These are phyloP conservation scores for Chloropsis hardwickii DNA, from an alignment of 2,113 vertebrate genomes.

Conservation along the genomic window DNA sequence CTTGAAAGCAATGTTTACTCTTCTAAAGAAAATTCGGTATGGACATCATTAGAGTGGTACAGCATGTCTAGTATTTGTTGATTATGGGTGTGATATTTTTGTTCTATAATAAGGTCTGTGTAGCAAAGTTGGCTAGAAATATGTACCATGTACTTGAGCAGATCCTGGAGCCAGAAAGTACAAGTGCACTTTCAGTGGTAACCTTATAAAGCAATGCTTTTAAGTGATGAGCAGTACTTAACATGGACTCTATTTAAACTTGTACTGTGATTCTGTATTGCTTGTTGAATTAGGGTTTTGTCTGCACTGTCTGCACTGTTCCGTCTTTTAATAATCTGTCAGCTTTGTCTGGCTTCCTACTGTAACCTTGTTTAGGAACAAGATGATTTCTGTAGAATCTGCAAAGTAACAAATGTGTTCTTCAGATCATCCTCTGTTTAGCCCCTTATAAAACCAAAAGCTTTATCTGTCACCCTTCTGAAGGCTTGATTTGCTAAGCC, in stretches of 20 bases:
- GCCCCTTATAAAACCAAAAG: not conserved
- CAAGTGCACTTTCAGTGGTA: conserved; percentile 7
- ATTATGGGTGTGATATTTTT: conserved; percentile 20
- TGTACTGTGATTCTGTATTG: not conserved
- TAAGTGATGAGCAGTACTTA: not conserved
- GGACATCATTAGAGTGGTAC: not conserved
- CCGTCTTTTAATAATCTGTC: not conserved
- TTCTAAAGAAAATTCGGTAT: not conserved
- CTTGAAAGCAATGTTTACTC: not conserved
- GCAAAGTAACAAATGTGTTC: not conserved
- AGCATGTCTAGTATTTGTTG: conserved; percentile 9
- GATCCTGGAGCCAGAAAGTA: not conserved
- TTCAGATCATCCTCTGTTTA: not conserved
- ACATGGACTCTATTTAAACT: not conserved
- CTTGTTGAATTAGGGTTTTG: not conserved
- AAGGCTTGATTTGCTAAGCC: not conserved
- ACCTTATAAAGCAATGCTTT: conserved; percentile 58
- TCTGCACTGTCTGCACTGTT: not conserved
- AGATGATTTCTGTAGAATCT: not conserved
- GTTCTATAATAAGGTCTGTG: conserved; percentile 28
- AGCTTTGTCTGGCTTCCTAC: not conserved
- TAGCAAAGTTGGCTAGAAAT: conserved; percentile 36
- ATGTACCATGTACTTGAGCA: not conserved
- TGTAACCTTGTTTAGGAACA: not conserved
- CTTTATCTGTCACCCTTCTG: not conserved